A percentile compares a stretch with the other conserved stretches of the same genome.
phyloP scores from a whole-genome alignment of 2,888 invertebrate species.

The Tetramorium bicarinatum region DNA sequence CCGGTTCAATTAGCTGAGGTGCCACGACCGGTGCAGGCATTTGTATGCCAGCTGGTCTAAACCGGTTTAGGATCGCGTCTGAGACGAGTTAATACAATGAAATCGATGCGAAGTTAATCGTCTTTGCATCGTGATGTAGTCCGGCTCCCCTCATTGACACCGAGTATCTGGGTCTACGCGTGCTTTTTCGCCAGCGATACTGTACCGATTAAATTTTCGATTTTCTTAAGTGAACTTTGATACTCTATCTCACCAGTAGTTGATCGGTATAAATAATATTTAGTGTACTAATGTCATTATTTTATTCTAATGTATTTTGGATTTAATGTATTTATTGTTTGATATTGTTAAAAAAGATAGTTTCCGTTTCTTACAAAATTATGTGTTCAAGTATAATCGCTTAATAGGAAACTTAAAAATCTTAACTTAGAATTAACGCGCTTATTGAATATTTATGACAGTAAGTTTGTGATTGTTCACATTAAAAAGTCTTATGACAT shows the following conservation, averaged over 20 bases:
- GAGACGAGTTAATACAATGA: conserved; percentile 74
- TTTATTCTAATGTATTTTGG: background rate
- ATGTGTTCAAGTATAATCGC: background rate
- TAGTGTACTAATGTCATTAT: background rate
- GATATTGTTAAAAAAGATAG: background rate
- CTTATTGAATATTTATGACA: background rate
- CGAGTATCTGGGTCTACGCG: background rate
- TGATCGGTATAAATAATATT: background rate
- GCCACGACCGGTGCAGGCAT: conserved; percentile 54
- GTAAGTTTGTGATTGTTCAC: background rate
- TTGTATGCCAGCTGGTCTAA: conserved; percentile 74
- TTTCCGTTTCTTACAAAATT: background rate
- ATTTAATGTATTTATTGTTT: no score
- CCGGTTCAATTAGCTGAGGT: conserved; percentile 76
- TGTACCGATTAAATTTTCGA: conserved; percentile 21
- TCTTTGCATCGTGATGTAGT: conserved; percentile 35
- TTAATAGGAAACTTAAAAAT: background rate
- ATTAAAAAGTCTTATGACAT: background rate
- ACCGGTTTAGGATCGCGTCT: conserved; percentile 74
- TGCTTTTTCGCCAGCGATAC: background rate
- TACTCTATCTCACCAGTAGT: background rate
- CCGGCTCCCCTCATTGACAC: conserved; percentile 10
- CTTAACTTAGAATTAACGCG: background rate
- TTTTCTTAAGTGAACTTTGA: background rate
- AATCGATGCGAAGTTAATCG: conserved; percentile 78